Evolutionary conservation across 2,113 vertebrate species (phyloP), one percentile per base, ranked within the genome.

Genomic region (Neolamprologus sp.): DNA sequence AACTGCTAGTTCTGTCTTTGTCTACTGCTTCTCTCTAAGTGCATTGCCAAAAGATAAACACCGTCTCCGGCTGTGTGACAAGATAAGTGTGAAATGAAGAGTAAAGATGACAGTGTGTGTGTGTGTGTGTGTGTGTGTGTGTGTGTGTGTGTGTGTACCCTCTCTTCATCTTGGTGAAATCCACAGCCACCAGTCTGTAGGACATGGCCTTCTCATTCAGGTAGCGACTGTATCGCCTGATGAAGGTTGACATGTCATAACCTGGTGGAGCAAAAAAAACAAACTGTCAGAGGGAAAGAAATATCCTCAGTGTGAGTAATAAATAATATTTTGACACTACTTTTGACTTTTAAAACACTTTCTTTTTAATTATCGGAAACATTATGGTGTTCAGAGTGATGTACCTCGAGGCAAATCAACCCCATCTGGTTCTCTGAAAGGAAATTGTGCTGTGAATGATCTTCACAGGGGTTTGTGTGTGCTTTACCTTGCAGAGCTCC

Each of bases 171-270:
- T 99, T 99, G 95, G 98, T 98, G 96, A 99, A 98, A 95, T 99
- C 98, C 92, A 97, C 97, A 73, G 97, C 96, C 86, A 99, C 97
- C 92, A 98, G 97, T 90, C 98, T 96, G 91, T 98, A 99, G 9
- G 98, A 97, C 92, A 99, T 97, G 86, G 98, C 98, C 96, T 99
- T 99, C 96, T 99, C 98, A 68, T 99, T 99, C 96, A 99, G 96
- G 95, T 99, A 99, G 90, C 97, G 97, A 95, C 98, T 98, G 89
- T 99, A 99, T 49, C 98, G 94, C 73, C 98, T 97, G 93, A 99
- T 99, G 96, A 99, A 99, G 80, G 97, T 97, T 80, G 98, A 99
- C 98, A 99, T 99, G 94, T 98, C 95, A 79, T 97, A 98, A 88
- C 98, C 98, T 99, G 87, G n/a, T 94, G 83, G 12, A 10, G 12